These are phyloP conservation scores for Caenorhabditis remanei DNA, from an alignment of 1,140 invertebrate species.

Conservation along the genomic window DNA sequence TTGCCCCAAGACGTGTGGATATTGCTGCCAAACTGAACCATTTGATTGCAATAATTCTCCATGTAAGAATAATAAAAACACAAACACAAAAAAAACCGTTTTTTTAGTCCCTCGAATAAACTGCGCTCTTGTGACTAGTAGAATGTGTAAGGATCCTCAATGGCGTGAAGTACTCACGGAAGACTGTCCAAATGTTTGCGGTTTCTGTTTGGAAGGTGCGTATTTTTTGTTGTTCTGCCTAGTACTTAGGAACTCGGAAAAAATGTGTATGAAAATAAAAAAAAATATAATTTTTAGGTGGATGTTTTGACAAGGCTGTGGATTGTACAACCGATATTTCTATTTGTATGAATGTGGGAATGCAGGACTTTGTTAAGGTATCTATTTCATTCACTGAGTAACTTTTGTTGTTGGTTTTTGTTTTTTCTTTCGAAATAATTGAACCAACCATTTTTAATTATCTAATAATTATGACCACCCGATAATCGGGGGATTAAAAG, in stretches of 20 bases:
- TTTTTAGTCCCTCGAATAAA: conserved; percentile 57
- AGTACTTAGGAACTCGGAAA: too few species aligned
- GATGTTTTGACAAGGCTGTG: conserved; percentile 57
- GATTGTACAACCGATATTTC: conserved; percentile 53
- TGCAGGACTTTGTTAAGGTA: conserved; percentile 44
- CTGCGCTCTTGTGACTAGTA: conserved; percentile 12
- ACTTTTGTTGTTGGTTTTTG: too few species aligned
- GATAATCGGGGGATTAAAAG: neutral
- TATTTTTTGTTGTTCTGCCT: too few species aligned
- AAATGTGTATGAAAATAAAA: neutral
- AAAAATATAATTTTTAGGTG: neutral
- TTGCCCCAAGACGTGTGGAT: conserved; percentile 36
- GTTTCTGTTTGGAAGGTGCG: conserved; percentile 56
- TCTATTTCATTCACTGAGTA: neutral
- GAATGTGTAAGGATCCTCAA: conserved; percentile 57
- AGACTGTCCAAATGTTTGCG: conserved; percentile 60
- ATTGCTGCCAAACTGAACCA: conserved; percentile 40
- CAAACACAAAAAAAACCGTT: neutral
- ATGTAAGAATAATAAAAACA: neutral
- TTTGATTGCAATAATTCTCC: conserved; percentile 32
- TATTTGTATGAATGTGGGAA: conserved; percentile 56
- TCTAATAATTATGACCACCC: neutral
- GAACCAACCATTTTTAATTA: too few species aligned
- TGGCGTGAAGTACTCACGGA: conserved; percentile 45
- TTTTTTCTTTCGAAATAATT: too few species aligned